A percentile compares a stretch with the other conserved stretches of the same genome.
Conservation (phyloP, 2,113 vertebrate species). For the Bos indicus region DNA sequence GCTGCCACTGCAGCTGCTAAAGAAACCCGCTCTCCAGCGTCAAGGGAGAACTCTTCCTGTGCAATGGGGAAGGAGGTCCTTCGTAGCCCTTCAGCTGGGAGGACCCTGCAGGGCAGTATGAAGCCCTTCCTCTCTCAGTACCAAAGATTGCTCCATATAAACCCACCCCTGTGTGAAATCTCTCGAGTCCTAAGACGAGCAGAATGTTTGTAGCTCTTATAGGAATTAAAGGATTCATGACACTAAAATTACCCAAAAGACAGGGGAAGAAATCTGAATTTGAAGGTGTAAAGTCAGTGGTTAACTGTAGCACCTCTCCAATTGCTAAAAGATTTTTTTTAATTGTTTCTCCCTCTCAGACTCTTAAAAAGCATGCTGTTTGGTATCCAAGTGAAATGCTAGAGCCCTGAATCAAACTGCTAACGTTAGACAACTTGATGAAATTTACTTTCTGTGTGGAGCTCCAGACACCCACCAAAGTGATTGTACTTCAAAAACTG, state of each 20-base stretch:
- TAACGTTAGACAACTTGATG: constrained; percentile 89
- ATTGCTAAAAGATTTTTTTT: constrained; percentile 88
- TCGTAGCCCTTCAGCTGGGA: constrained; percentile 81
- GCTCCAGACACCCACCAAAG: constrained; percentile 82
- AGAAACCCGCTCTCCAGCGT: constrained; percentile 82
- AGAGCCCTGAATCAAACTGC: constrained; percentile 83
- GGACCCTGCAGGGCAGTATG: constrained; percentile 64
- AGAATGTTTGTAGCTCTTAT: constrained; percentile 85
- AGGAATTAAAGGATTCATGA: constrained; percentile 83
- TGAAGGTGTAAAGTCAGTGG: constrained; percentile 82
- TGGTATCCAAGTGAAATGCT: constrained; percentile 88
- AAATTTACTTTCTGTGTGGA: constrained; percentile 84
- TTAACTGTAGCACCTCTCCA: constrained; percentile 87
- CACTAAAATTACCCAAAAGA: constrained; percentile 87
- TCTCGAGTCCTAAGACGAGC: constrained; percentile 84
- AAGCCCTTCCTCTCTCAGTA: constrained; percentile 18
- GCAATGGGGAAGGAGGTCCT: constrained; percentile 77
- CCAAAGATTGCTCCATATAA: constrained; percentile 85
- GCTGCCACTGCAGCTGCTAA: background rate
- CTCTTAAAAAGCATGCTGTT: constrained; percentile 85
- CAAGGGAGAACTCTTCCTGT: constrained; percentile 82
- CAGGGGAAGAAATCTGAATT: constrained; percentile 90
- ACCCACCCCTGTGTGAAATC: constrained; percentile 86
- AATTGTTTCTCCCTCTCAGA: constrained; percentile 83
- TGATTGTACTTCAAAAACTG: constrained; percentile 83